phyloP scores from a whole-genome alignment of 2,113 vertebrate genomes.

The Vireo altiloquus region DNA sequence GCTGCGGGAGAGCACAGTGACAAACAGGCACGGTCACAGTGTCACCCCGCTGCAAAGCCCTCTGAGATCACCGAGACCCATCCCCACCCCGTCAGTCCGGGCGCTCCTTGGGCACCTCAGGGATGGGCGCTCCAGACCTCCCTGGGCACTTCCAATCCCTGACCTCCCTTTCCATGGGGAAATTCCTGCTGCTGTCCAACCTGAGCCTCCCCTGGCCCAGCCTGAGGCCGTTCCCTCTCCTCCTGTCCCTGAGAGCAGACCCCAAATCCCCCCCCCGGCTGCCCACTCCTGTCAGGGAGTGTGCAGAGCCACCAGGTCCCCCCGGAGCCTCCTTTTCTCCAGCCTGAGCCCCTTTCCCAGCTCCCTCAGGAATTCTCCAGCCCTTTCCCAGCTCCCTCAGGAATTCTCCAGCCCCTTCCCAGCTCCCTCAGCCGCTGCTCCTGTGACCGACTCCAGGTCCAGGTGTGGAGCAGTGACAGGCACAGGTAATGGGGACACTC shows the following conservation, averaged over 20 bases:
- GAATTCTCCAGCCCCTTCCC: background rate
- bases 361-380: background rate
- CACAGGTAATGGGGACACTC: background rate
- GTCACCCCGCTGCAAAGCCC: fast-evolving
- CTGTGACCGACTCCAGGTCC: background rate
- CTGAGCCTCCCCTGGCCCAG: background rate
- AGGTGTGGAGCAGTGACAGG: background rate
- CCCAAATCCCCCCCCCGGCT: background rate
- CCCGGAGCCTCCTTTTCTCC: background rate
- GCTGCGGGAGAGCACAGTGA: slow-evolving; percentile 69
- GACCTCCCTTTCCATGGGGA: fast-evolving
- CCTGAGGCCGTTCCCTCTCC: background rate
- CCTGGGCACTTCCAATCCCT: background rate
- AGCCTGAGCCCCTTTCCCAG: background rate
- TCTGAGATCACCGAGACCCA: fast-evolving
- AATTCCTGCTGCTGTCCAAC: fast-evolving
- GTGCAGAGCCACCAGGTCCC: background rate
- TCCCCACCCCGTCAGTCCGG: fast-evolving
- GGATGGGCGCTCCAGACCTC: fast-evolving
- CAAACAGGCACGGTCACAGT: fast-evolving
- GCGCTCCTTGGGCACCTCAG: fast-evolving
- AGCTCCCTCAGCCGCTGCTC: background rate
- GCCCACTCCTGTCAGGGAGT: background rate
- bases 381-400: background rate
- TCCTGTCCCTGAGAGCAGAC: background rate